Conservation (phyloP, 2,888 invertebrate species). For the Pteria penguin region DNA sequence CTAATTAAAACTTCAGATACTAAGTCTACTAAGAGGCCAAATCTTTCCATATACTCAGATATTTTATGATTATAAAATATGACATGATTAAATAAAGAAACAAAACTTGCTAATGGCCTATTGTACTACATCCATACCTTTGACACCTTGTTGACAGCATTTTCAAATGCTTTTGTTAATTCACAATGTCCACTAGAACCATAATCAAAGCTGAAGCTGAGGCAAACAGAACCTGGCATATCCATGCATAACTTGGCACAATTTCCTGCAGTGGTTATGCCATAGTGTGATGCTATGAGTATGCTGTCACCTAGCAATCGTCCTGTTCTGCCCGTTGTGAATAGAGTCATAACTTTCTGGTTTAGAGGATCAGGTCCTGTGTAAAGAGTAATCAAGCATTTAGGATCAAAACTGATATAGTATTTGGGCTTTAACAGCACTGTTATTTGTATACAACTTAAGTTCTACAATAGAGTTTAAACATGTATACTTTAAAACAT, state of each 20-base stretch:
- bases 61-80: neutral
- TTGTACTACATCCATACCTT: too few species aligned
- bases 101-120: too few species aligned
- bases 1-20: too few species aligned
- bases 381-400: too few species aligned
- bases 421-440: too few species aligned
- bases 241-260: conserved; percentile 58
- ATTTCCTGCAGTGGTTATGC: conserved; percentile 32
- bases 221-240: conserved; percentile 50
- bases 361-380: conserved; percentile 44
- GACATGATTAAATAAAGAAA: neutral
- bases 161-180: conserved; percentile 58
- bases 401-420: neutral
- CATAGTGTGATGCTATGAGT: neutral
- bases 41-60: neutral
- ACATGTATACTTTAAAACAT: conserved; percentile 2
- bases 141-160: conserved; percentile 47
- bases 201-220: conserved; percentile 66
- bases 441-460: too few species aligned
- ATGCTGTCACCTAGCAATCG: conserved; percentile 46
- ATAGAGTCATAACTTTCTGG: conserved; percentile 36
- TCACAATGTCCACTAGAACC: conserved; percentile 56
- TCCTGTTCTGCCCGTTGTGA: conserved; percentile 51
- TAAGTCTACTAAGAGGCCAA: neutral
- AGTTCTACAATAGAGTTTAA: too few species aligned